These are phyloP conservation scores for Sus scrofa DNA, from an alignment of 2,113 vertebrate species.

Conservation along the genomic window DNA sequence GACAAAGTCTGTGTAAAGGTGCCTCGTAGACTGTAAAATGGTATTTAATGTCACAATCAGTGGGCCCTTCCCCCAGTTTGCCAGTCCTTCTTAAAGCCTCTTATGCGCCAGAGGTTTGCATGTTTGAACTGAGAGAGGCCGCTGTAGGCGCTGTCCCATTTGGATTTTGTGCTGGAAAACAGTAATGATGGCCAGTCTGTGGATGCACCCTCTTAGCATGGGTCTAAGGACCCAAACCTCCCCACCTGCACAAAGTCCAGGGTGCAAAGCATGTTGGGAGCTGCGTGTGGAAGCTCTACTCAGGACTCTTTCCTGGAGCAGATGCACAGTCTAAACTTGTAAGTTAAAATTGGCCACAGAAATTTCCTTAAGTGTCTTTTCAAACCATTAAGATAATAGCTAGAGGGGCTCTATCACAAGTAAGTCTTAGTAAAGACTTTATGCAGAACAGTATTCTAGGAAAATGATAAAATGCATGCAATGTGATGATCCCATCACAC, in stretches of 20 bases:
- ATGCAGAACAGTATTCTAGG: neutral
- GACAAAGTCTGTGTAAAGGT: neutral
- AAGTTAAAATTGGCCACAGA: neutral
- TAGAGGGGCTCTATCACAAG: neutral
- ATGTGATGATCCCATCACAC: neutral
- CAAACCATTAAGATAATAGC: neutral
- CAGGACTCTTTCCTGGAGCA: neutral
- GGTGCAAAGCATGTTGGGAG: accelerated
- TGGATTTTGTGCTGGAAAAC: accelerated
- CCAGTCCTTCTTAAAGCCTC: accelerated
- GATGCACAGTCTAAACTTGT: neutral
- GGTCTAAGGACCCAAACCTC: too few species aligned
- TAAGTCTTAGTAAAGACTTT: neutral
- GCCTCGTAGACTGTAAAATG: accelerated
- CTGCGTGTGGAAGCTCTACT: too few species aligned
- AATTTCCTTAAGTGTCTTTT: neutral
- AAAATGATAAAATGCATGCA: neutral
- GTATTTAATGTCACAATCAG: accelerated
- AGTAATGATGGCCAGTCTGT: accelerated
- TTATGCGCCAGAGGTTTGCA: neutral
- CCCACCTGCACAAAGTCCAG: neutral
- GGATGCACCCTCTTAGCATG: too few species aligned
- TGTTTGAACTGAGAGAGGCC: neutral
- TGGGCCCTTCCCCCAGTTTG: neutral
- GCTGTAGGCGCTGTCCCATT: neutral